phyloP scores from a whole-genome alignment of 2,797 vertebrate genomes.

The Vireo griseus region DNA sequence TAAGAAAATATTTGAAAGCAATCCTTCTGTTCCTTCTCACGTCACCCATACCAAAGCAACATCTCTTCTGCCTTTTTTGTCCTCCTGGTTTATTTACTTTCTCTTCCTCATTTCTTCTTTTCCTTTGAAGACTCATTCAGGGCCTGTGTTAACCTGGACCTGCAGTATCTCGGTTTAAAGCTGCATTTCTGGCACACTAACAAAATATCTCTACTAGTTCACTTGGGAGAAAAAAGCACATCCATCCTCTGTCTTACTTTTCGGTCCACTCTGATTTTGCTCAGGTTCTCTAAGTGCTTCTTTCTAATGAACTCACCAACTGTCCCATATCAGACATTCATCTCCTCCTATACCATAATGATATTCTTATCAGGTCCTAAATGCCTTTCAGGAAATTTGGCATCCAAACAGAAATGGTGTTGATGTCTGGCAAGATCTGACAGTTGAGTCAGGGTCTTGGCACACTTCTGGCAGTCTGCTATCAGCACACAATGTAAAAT shows the following conservation, averaged over 20 bases:
- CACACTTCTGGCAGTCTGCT: not conserved
- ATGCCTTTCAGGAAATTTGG: constrained; percentile 43
- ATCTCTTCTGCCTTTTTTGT: not conserved
- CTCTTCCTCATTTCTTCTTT: constrained; percentile 24
- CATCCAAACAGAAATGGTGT: not conserved
- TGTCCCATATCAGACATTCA: not conserved
- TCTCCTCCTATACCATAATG: not conserved
- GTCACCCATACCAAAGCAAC: not conserved
- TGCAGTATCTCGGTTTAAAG: not conserved
- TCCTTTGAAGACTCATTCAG: not conserved
- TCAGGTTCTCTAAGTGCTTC: constrained; percentile 10
- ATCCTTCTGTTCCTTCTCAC: not conserved
- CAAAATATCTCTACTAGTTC: not conserved
- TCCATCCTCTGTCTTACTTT: not conserved
- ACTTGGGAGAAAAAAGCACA: not conserved
- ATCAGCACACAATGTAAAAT: not conserved
- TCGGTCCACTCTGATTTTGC: not conserved
- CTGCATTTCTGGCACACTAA: constrained; percentile 21
- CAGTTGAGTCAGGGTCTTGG: not conserved
- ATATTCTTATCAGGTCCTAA: constrained; percentile 18
- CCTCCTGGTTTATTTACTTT: not conserved
- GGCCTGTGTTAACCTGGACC: not conserved
- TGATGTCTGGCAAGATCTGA: constrained; percentile 28
- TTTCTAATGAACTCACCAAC: not conserved
- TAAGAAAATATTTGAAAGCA: not conserved